Conservation (phyloP, 1,140 invertebrate genomes). For the Hetaerina americana region DNA sequence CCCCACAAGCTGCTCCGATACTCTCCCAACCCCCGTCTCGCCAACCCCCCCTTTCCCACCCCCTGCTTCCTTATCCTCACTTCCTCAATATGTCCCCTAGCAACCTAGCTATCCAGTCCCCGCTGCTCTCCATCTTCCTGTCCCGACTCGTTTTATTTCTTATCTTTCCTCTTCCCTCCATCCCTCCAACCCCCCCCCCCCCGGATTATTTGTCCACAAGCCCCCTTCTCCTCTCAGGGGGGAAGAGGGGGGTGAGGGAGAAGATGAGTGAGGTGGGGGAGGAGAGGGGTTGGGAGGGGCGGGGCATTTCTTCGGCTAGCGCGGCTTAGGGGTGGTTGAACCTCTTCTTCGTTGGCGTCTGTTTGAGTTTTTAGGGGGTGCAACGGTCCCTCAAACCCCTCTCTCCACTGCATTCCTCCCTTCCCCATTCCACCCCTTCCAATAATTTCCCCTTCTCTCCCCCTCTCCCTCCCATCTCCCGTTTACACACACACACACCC, state of each 20-base stretch:
- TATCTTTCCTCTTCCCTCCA: too few species aligned
- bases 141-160: background rate
- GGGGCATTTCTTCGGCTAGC: background rate
- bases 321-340: background rate
- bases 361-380: background rate
- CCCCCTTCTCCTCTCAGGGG: too few species aligned
- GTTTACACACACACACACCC: too few species aligned
- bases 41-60: background rate
- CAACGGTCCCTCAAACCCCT: too few species aligned
- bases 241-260: too few species aligned
- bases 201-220: background rate
- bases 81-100: background rate
- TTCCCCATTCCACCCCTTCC: too few species aligned
- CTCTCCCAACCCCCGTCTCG: background rate
- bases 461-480: too few species aligned
- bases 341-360: background rate
- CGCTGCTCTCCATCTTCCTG: background rate
- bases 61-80: background rate
- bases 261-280: too few species aligned
- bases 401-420: too few species aligned
- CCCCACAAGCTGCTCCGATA: background rate
- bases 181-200: too few species aligned
- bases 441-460: too few species aligned
- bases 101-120: too few species aligned
- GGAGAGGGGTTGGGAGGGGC: background rate